phyloP scores from a whole-genome alignment of 2,888 invertebrate genomes.

The Stratiomys singularior region DNA sequence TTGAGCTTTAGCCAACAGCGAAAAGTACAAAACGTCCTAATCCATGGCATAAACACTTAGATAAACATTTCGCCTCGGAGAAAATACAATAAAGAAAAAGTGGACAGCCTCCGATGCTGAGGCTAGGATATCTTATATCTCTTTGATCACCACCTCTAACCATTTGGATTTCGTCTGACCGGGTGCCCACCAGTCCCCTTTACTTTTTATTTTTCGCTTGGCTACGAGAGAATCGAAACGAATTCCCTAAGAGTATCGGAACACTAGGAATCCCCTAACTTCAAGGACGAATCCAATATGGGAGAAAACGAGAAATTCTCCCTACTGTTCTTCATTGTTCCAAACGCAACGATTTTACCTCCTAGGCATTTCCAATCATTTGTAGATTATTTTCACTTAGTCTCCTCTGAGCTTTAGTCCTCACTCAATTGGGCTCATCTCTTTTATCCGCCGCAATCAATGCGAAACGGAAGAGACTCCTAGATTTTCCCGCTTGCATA shows the following conservation, averaged over 20 bases:
- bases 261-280: not conserved
- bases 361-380: conserved; percentile 49
- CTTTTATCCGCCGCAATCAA: conserved; percentile 27
- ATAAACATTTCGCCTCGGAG: conserved; percentile 44
- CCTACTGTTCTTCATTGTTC: not conserved
- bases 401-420: conserved; percentile 29
- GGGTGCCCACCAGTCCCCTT: not conserved
- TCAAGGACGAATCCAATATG: not conserved
- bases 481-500: not conserved
- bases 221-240: not conserved
- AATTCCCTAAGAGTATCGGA: not conserved
- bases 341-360: not conserved
- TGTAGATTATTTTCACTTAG: conserved; percentile 50
- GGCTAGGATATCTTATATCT: conserved; percentile 16
- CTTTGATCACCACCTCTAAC: not conserved
- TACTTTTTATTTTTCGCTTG: not conserved
- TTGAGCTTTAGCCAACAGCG: conserved; percentile 38
- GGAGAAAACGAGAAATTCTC: not conserved
- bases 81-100: conserved; percentile 23
- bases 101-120: not conserved
- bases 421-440: conserved; percentile 27
- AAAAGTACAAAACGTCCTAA: conserved; percentile 44
- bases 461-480: not conserved
- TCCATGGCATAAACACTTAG: conserved; percentile 43
- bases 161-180: not conserved